Conservation (phyloP, 64 coral and sea anemone species). For the Stichodactyla mertensii region DNA sequence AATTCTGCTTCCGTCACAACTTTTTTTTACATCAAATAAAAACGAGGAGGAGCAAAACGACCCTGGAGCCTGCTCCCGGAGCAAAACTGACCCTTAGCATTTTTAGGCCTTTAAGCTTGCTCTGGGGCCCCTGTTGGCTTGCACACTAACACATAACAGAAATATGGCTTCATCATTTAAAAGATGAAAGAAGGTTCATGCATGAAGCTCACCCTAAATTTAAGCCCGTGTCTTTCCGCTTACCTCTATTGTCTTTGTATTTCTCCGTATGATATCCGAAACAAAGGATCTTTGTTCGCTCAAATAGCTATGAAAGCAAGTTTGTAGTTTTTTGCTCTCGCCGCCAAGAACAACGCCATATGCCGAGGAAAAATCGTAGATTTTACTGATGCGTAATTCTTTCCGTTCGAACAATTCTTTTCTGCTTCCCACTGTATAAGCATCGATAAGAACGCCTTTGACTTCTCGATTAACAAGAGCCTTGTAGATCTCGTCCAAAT, state of each 20-base stretch:
- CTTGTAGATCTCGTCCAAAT: slow-evolving; percentile 65
- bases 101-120: too few species aligned
- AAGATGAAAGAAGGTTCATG: too few species aligned
- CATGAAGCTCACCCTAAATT: not conserved
- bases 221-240: not conserved
- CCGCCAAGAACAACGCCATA: slow-evolving; percentile 77
- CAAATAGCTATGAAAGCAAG: slow-evolving; percentile 65
- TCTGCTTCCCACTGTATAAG: slow-evolving; percentile 69
- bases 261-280: slow-evolving; percentile 51
- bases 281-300: slow-evolving; percentile 61
- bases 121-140: too few species aligned
- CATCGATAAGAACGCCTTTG: slow-evolving; percentile 62
- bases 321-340: slow-evolving; percentile 63
- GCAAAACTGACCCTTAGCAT: too few species aligned
- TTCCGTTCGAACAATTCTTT: slow-evolving; percentile 61
- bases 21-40: too few species aligned
- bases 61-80: too few species aligned
- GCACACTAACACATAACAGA: too few species aligned
- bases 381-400: slow-evolving; percentile 62
- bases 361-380: slow-evolving; percentile 60
- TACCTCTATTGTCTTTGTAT: slow-evolving; percentile 63
- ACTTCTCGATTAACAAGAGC: slow-evolving; percentile 68
- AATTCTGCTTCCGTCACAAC: too few species aligned
- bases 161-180: too few species aligned
- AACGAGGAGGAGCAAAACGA: too few species aligned